phyloP scores from a whole-genome alignment of 1,140 invertebrate species.

The Dysdera silvatica region DNA sequence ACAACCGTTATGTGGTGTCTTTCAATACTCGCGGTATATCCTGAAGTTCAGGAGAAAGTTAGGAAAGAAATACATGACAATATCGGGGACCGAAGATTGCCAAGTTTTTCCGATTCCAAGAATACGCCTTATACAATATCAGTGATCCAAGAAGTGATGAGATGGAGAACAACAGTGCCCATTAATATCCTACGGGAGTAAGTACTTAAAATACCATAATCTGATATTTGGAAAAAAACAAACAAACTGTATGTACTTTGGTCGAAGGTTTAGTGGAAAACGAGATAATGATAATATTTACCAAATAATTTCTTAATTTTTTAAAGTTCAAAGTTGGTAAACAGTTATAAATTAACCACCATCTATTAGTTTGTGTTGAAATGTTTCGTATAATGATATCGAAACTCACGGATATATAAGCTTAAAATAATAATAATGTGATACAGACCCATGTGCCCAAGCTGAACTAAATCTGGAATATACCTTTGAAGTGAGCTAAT shows the following conservation, averaged over 20 bases:
- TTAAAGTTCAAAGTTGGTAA: too few species aligned
- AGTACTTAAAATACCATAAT: constrained; percentile 10
- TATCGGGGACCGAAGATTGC: constrained; percentile 41
- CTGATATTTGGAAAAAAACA: neutral
- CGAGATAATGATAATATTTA: too few species aligned
- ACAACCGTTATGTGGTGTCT: constrained; percentile 41
- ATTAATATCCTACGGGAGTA: constrained; percentile 7
- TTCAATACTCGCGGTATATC: constrained; percentile 39
- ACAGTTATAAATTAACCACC: too few species aligned
- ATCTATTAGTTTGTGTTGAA: too few species aligned
- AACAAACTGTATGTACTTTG: neutral
- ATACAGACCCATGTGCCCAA: too few species aligned
- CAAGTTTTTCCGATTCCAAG: constrained; percentile 25
- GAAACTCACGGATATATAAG: too few species aligned
- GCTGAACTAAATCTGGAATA: too few species aligned
- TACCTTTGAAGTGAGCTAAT: too few species aligned
- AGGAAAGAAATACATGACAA: constrained; percentile 53
- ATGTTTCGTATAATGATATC: too few species aligned
- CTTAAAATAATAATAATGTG: too few species aligned
- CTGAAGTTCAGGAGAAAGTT: constrained; percentile 39
- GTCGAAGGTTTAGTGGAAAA: too few species aligned
- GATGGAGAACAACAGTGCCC: constrained; percentile 13
- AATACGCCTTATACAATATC: constrained; percentile 3
- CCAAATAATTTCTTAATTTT: too few species aligned
- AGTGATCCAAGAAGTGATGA: constrained; percentile 3